Percentiles rank a stretch among this genome's conserved stretches.
Evolutionary conservation across 2,113 vertebrate species (phyloP).

Genomic region (Leucopsar rothschildi): DNA sequence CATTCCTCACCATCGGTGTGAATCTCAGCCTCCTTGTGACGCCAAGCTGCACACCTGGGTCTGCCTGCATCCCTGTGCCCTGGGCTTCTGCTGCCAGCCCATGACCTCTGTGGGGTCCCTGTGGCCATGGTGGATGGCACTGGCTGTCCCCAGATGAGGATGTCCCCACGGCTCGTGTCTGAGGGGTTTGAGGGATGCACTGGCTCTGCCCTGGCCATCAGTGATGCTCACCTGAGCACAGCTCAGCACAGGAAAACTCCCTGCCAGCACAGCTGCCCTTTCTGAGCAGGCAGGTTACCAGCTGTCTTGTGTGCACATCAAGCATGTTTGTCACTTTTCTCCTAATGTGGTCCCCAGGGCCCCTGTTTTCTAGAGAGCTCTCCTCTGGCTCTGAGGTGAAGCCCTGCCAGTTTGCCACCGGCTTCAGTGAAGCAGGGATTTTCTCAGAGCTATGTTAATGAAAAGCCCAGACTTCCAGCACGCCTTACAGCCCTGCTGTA

Average conservation of each 20-base stretch:
- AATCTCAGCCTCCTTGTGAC: too few species aligned
- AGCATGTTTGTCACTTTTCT: neutral
- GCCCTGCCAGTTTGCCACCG: neutral
- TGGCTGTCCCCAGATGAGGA: neutral
- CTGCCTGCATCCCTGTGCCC: neutral
- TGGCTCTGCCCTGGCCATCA: rapidly evolving
- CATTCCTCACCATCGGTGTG: rapidly evolving
- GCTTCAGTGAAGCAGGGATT: neutral
- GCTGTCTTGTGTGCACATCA: neutral
- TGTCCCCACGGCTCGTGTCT: rapidly evolving
- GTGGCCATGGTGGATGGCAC: rapidly evolving
- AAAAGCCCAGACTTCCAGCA: neutral
- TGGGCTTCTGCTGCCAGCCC: neutral
- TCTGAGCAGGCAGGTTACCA: neutral
- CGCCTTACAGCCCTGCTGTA: neutral
- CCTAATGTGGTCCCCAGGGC: neutral
- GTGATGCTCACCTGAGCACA: rapidly evolving
- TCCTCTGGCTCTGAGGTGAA: neutral
- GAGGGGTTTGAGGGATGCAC: neutral
- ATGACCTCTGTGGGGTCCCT: rapidly evolving
- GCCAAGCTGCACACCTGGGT: rapidly evolving
- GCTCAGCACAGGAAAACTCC: neutral
- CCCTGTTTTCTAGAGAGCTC: neutral
- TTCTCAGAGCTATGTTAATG: neutral
- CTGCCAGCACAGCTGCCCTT: neutral